These are phyloP conservation scores for Sminthurides bifidus DNA, from an alignment of 1,140 invertebrate species.

Conservation along the genomic window DNA sequence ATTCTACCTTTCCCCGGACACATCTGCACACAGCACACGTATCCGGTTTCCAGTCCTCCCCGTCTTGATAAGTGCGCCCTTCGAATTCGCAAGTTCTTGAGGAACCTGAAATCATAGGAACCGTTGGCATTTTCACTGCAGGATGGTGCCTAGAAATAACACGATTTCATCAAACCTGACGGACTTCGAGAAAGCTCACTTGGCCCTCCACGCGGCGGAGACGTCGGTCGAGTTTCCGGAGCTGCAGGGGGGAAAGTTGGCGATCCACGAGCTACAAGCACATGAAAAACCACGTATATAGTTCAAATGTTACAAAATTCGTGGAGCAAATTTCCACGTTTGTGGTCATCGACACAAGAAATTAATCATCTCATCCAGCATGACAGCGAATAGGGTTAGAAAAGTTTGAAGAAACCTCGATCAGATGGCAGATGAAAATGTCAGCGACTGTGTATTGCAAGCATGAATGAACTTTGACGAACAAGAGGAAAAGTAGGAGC, in stretches of 20 bases:
- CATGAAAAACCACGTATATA: constrained; percentile 1
- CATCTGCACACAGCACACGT: constrained; percentile 53
- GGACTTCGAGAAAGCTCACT: not conserved
- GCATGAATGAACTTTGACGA: too few species aligned
- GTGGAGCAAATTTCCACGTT: too few species aligned
- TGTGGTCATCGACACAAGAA: too few species aligned
- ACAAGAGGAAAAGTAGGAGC: too few species aligned
- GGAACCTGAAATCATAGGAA: not conserved
- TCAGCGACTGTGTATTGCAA: too few species aligned
- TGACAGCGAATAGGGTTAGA: too few species aligned
- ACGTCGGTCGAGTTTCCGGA: constrained; percentile 10
- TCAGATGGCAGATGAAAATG: too few species aligned
- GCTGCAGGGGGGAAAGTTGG: not conserved
- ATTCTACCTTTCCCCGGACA: constrained; percentile 44
- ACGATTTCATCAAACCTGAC: not conserved
- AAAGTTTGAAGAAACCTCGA: too few species aligned
- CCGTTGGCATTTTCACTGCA: not conserved
- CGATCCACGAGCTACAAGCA: not conserved
- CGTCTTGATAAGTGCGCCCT: constrained; percentile 46
- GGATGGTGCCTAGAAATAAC: constrained; percentile 5
- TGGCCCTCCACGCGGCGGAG: not conserved
- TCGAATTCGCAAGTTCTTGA: constrained; percentile 38
- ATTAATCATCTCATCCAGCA: too few species aligned
- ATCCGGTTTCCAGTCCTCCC: constrained; percentile 49
- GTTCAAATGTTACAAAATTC: too few species aligned